phyloP scores from a whole-genome alignment of 2,113 vertebrate species.

The Chionomys nivalis region DNA sequence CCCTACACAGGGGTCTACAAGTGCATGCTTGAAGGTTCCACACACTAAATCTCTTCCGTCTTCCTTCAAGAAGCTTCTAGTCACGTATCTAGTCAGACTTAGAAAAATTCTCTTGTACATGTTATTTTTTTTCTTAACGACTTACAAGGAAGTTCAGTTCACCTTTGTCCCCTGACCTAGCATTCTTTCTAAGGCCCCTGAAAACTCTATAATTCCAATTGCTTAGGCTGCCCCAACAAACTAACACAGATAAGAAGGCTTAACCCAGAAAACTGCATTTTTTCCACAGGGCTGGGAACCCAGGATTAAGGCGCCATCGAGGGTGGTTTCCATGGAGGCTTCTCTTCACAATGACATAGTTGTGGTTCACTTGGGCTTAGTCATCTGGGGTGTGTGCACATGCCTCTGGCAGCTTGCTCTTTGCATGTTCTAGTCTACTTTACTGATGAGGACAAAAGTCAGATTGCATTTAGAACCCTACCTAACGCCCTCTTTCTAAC shows the following conservation, averaged over 20 bases:
- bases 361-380: neutral
- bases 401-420: neutral
- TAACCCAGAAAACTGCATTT: neutral
- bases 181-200: neutral
- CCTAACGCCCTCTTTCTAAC: neutral
- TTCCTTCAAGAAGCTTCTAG: neutral
- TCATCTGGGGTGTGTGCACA: neutral
- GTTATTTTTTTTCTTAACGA: neutral
- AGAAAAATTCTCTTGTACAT: neutral
- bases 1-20: neutral
- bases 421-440: neutral
- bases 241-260: neutral
- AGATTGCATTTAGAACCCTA: neutral
- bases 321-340: neutral
- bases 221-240: neutral
- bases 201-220: neutral
- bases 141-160: neutral
- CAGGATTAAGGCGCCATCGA: neutral
- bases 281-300: neutral
- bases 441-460: neutral
- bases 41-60: neutral
- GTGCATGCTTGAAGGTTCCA: no score
- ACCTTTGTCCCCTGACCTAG: neutral
- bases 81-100: neutral
- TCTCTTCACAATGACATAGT: neutral